Conservation (phyloP, 2,888 invertebrate genomes). For the Gonocerus acuteangulatus region DNA sequence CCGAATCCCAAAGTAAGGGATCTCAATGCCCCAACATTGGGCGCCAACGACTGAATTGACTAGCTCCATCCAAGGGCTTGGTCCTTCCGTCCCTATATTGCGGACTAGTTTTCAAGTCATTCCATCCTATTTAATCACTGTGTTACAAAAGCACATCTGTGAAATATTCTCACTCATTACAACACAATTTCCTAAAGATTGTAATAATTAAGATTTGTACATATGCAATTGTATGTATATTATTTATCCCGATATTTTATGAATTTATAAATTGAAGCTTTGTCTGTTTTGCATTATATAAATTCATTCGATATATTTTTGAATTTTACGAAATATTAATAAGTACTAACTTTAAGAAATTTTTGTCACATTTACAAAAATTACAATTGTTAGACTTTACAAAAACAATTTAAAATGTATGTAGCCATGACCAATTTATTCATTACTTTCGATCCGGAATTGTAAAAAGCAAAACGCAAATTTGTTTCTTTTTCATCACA, state of each 20-base stretch:
- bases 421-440: no score
- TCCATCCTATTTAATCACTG: not conserved
- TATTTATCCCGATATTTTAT: not conserved
- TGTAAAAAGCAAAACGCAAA: conserved; percentile 7
- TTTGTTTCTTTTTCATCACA: not conserved
- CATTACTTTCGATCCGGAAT: not conserved
- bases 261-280: not conserved
- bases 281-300: not conserved
- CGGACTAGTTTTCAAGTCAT: not conserved
- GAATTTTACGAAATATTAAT: no score
- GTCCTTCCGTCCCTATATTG: not conserved
- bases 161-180: not conserved
- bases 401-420: no score
- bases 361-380: no score
- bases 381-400: no score
- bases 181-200: not conserved
- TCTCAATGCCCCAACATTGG: not conserved
- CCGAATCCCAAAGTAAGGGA: conserved; percentile 33
- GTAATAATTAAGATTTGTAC: not conserved
- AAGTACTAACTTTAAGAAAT: no score
- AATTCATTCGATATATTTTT: no score
- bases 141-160: not conserved
- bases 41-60: conserved; percentile 20
- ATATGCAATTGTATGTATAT: not conserved
- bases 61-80: not conserved